Conservation (phyloP, 2,113 vertebrate species). For the Triplophysa rosa region DNA sequence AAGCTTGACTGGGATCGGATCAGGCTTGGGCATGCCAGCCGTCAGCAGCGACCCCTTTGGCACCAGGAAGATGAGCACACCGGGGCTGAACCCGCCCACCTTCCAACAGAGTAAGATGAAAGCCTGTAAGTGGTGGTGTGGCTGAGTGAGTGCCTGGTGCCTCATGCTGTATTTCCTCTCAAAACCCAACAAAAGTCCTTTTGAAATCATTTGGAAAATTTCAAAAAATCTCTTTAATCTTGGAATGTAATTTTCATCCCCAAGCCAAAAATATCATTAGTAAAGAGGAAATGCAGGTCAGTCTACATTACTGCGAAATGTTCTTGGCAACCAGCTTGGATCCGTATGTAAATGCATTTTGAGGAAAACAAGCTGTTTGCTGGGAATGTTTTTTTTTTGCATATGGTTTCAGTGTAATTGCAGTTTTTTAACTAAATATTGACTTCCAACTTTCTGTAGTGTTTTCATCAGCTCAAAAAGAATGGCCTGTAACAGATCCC, state of each 20-base stretch:
- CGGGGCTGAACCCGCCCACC: constrained; percentile 93
- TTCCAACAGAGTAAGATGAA: constrained; percentile 99
- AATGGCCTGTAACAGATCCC: not conserved
- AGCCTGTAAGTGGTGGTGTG: constrained; percentile 95
- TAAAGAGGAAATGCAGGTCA: constrained; percentile 72
- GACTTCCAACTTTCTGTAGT: not conserved
- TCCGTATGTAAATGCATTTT: not conserved
- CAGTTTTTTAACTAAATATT: not conserved
- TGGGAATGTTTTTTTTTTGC: constrained; percentile 3
- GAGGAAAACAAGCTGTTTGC: constrained; percentile 23
- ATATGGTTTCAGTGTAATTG: not conserved
- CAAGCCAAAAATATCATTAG: not conserved
- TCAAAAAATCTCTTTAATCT: not conserved
- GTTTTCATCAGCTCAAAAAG: not conserved
- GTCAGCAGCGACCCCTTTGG: constrained; percentile 93
- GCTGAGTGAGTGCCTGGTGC: constrained; percentile 80
- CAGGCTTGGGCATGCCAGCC: constrained; percentile 87
- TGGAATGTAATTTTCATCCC: not conserved
- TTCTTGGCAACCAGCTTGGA: constrained; percentile 38
- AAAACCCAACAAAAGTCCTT: constrained; percentile 11
- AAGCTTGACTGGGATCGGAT: constrained; percentile 87
- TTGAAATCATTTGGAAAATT: not conserved
- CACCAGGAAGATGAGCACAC: constrained; percentile 96
- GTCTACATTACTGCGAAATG: constrained; percentile 67
- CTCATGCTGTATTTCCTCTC: constrained; percentile 71